Conservation (phyloP, 1,140 invertebrate genomes). For the Macrobrachium rosenbergii region DNA sequence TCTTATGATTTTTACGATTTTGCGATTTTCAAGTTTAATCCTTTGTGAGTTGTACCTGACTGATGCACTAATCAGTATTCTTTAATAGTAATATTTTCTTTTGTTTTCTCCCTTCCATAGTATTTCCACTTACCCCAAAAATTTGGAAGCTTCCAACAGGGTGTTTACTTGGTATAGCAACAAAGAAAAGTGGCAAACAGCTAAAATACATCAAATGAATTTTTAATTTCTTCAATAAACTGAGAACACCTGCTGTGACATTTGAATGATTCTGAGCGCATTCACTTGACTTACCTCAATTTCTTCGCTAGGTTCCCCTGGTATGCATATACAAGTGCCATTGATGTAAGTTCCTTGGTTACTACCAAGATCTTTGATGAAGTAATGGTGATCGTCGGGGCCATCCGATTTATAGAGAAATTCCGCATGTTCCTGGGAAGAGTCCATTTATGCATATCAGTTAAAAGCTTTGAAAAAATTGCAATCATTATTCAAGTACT, state of each 20-base stretch:
- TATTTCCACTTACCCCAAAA: background rate
- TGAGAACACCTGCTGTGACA: no score
- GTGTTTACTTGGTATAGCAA: no score
- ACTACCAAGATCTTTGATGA: conserved; percentile 49
- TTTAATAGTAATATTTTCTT: no score
- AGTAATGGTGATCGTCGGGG: conserved; percentile 55
- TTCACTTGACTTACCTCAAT: conserved; percentile 25
- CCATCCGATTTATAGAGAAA: conserved; percentile 43
- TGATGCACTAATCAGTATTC: no score
- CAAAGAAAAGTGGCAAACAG: no score
- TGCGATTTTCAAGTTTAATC: no score
- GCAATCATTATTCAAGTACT: background rate
- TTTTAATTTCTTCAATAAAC: no score
- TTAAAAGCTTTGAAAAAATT: background rate
- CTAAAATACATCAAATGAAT: no score
- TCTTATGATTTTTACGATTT: no score
- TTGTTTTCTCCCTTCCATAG: background rate
- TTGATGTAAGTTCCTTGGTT: conserved; percentile 51
- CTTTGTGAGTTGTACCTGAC: no score
- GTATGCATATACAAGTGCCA: conserved; percentile 30
- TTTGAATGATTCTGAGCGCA: no score
- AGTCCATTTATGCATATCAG: background rate
- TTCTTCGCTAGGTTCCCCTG: conserved; percentile 28
- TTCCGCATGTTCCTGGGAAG: conserved; percentile 51
- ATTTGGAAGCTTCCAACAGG: no score